These are phyloP conservation scores for Drosophila affinis DNA, from an alignment of 2,888 invertebrate species.

Conservation along the genomic window DNA sequence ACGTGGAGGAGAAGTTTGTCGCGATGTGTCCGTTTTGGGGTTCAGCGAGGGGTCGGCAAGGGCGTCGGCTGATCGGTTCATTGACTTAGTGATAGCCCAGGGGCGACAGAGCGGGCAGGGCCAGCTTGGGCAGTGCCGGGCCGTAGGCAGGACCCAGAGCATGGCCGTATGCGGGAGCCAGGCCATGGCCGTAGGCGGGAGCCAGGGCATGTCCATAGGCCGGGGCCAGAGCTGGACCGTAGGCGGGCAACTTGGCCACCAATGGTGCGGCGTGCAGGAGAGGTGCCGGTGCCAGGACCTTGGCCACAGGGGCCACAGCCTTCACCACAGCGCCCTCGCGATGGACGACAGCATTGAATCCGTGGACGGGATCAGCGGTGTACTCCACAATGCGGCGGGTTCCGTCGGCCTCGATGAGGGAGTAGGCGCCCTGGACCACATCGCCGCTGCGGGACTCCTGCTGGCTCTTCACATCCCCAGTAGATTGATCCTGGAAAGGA, in stretches of 20 bases:
- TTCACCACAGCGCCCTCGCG: slow-evolving; percentile 84
- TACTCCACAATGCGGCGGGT: slow-evolving; percentile 86
- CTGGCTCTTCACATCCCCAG: slow-evolving; percentile 86
- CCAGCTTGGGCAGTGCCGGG: slow-evolving; percentile 45
- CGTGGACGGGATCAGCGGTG: slow-evolving; percentile 86
- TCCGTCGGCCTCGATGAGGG: slow-evolving; percentile 85
- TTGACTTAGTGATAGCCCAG: slow-evolving; percentile 70
- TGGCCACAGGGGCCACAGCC: slow-evolving; percentile 81
- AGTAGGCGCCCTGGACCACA: slow-evolving; percentile 85
- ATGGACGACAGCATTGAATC: slow-evolving; percentile 86
- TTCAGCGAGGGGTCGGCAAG: slow-evolving; percentile 62
- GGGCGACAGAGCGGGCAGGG: slow-evolving; percentile 56
- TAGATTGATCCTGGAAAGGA: slow-evolving; percentile 82
- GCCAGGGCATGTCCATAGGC: slow-evolving; percentile 43
- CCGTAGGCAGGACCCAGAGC: slow-evolving; percentile 49
- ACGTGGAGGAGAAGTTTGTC: slow-evolving; percentile 52
- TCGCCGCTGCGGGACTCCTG: slow-evolving; percentile 85
- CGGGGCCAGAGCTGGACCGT: slow-evolving; percentile 50
- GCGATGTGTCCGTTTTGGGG: slow-evolving; percentile 53
- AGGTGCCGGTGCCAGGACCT: slow-evolving; percentile 75
- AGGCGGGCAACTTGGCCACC: slow-evolving; percentile 68
- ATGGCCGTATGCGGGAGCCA: slow-evolving; percentile 46
- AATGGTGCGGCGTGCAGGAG: slow-evolving; percentile 67
- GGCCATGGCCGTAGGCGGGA: slow-evolving; percentile 47
- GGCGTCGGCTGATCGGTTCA: slow-evolving; percentile 8